Conservation (phyloP, 2,797 vertebrate species). For the Cyclura pinguis region DNA sequence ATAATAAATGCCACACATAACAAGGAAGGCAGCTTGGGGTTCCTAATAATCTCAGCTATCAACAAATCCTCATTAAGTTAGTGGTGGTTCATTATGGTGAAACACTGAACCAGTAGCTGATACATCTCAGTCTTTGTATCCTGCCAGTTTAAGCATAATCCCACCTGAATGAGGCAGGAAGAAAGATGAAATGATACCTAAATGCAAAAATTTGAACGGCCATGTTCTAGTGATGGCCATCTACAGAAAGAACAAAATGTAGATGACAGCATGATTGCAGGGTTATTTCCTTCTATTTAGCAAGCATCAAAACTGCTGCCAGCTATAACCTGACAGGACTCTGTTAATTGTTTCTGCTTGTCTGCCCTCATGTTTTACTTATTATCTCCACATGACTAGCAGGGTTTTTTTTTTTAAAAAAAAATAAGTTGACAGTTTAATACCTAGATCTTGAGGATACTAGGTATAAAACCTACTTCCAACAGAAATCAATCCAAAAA, state of each 20-base stretch:
- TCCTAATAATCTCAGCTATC: conserved; percentile 48
- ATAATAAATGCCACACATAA: conserved; percentile 26
- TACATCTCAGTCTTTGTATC: background rate
- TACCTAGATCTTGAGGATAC: background rate
- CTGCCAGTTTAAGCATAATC: conserved; percentile 49
- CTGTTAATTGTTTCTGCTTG: conserved; percentile 37
- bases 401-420: background rate
- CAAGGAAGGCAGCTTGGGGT: conserved; percentile 47
- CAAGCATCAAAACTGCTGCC: conserved; percentile 16
- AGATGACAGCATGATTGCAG: conserved; percentile 5
- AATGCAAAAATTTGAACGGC: background rate
- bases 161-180: conserved; percentile 16
- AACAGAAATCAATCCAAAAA: background rate
- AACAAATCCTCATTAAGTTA: conserved; percentile 59
- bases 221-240: conserved; percentile 5
- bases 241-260: conserved; percentile 16
- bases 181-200: background rate
- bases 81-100: conserved; percentile 38
- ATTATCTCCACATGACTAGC: conserved; percentile 12
- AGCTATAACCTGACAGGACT: conserved; percentile 1
- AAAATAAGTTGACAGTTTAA: background rate
- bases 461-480: background rate
- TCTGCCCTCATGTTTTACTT: conserved; percentile 16
- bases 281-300: background rate
- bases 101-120: conserved; percentile 36